A percentile compares a stretch with the other conserved stretches of the same genome.
phyloP scores from a whole-genome alignment of 2,888 invertebrate species.

The Callyntrura sp. region DNA sequence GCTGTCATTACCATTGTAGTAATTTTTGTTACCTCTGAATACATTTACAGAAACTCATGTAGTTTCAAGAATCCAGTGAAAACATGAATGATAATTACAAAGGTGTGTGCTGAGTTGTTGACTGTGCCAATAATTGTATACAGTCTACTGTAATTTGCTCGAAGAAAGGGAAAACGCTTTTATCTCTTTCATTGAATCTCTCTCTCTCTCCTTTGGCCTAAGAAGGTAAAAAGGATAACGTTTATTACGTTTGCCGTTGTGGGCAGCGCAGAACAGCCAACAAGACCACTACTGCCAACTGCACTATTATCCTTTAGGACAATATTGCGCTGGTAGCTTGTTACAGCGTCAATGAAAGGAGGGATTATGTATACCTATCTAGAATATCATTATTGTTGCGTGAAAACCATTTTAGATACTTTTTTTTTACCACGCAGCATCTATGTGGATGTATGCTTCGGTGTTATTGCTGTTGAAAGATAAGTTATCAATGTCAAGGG shows the following conservation, averaged over 20 bases:
- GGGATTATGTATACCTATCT: no score
- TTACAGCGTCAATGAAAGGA: constrained; percentile 1
- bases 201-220: background rate
- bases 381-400: constrained; percentile 9
- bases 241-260: constrained; percentile 47
- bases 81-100: constrained; percentile 66
- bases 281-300: no score
- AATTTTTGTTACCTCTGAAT: constrained; percentile 45
- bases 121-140: constrained; percentile 64
- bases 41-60: background rate
- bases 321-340: background rate
- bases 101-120: constrained; percentile 70
- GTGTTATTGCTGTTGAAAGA: constrained; percentile 44
- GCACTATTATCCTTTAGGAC: background rate
- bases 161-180: constrained; percentile 7
- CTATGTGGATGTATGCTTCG: no score
- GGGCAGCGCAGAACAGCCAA: no score
- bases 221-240: no score
- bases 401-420: background rate
- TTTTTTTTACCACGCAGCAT: background rate
- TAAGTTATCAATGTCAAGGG: constrained; percentile 79
- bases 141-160: constrained; percentile 22
- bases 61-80: constrained; percentile 52
- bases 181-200: constrained; percentile 27
- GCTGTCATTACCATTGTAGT: constrained; percentile 49